Evolutionary conservation across 2,888 invertebrate species (phyloP).

Genomic region (Epistrophe grossulariae): DNA sequence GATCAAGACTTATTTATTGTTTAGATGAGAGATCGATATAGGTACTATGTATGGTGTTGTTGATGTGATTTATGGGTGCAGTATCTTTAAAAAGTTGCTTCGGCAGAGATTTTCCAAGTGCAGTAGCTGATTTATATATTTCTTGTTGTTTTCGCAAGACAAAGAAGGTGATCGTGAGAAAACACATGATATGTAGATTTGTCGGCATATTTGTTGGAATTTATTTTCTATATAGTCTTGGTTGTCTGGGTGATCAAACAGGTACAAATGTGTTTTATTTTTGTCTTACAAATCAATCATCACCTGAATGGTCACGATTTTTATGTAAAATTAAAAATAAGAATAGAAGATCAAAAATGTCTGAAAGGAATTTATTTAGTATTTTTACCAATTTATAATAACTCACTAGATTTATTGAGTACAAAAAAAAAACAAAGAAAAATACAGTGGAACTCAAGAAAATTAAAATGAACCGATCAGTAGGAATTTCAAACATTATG

Average conservation of each 20-base stretch:
- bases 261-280: background rate
- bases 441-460: too few species aligned
- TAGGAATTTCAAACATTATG: too few species aligned
- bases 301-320: background rate
- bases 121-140: constrained; percentile 42
- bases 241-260: background rate
- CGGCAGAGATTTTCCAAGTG: constrained; percentile 46
- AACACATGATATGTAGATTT: constrained; percentile 58
- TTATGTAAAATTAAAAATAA: too few species aligned
- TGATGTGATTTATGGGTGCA: constrained; percentile 67
- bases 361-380: too few species aligned
- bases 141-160: constrained; percentile 19
- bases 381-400: too few species aligned
- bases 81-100: constrained; percentile 15
- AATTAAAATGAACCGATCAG: too few species aligned
- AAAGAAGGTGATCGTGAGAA: constrained; percentile 60
- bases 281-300: background rate
- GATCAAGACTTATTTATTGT: constrained; percentile 74
- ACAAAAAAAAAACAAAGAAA: too few species aligned
- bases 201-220: constrained; percentile 16
- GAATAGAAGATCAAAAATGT: too few species aligned
- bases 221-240: background rate
- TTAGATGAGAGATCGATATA: constrained; percentile 22
- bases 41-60: too few species aligned
- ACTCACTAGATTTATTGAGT: too few species aligned